Percentiles rank a stretch among this genome's conserved stretches.
These are phyloP conservation scores for Octomys mimax DNA, from an alignment of 2,797 vertebrate species.

Conservation along the genomic window DNA sequence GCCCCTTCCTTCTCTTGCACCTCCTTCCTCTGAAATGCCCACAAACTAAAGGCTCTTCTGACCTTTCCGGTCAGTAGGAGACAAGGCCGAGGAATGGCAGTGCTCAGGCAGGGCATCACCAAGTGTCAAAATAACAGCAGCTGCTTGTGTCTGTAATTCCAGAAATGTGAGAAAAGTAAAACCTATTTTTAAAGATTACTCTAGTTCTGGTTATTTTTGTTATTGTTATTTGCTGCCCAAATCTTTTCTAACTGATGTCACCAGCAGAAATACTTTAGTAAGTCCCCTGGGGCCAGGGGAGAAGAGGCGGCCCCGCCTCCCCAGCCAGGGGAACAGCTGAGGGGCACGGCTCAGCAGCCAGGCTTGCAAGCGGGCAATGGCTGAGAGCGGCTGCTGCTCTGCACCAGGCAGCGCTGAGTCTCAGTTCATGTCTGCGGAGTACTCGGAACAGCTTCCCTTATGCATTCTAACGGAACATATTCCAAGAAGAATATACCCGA, in stretches of 20 bases:
- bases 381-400: background rate
- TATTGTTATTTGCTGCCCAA: constrained; percentile 5
- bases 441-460: background rate
- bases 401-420: background rate
- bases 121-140: background rate
- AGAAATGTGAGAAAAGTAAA: constrained; percentile 41
- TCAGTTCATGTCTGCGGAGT: background rate
- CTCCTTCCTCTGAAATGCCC: background rate
- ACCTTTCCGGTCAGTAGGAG: background rate
- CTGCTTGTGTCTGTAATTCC: background rate
- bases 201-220: background rate
- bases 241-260: constrained; percentile 20
- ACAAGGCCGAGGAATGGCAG: background rate
- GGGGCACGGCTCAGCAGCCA: background rate
- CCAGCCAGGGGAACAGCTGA: background rate
- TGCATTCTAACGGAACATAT: background rate
- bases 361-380: background rate
- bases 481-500: background rate
- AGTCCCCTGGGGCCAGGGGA: background rate
- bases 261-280: background rate
- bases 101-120: background rate
- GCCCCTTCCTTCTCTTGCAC: background rate
- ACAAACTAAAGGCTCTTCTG: background rate
- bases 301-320: background rate
- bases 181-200: background rate